Evolutionary conservation across 2,113 vertebrate species (phyloP), one percentile per base, ranked within the genome.

Genomic region (Telmatochromis sp.): DNA sequence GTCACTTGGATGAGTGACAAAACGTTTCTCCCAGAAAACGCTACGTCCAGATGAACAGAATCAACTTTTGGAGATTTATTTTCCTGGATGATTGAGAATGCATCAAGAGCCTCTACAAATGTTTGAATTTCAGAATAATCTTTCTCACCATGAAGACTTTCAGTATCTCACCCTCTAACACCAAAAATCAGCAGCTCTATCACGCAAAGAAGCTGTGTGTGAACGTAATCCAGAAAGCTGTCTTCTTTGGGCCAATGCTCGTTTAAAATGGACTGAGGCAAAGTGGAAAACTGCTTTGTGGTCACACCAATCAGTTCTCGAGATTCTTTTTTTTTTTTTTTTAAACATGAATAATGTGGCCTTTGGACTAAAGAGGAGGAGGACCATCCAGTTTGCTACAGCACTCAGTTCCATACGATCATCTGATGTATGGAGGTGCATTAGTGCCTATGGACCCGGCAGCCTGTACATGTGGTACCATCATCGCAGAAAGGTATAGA

Each of bases 191-290:
- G 31, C 15, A 35, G 15, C 15, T 63, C 15, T 11, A 0, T 19
- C 58, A 19, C 0, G 0, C 35, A 68, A 9, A 68, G 63, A 68
- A 68, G 19, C 63, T 21, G 12, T 1, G 1, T 68, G n/a, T 23
- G 63, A 68, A 40, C 7, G 3, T 5, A 13, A 23, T 68, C 19
- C 7, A 14, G 35, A 40, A 68, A 40, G 11, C 63, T 40, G 35
- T 68, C 19, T 68, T 68, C 63, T 40, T 21, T 40, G 11, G 1
- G 1, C 35, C 35, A 68, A 9, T 0, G 31, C 58, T 35, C 1
- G 2, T 35, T 63, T 63, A 63, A 63, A 63, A 63, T 63, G 31
- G 4, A 35, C 31, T 63, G 58, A 63, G 31, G 58, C 31, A 35
- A 63, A 63, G 31, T 35, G 58, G 58, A 63, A 35, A 63, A 63